These are phyloP conservation scores for Zaprionus inermis DNA, from an alignment of 1,140 invertebrate genomes.

Conservation along the genomic window DNA sequence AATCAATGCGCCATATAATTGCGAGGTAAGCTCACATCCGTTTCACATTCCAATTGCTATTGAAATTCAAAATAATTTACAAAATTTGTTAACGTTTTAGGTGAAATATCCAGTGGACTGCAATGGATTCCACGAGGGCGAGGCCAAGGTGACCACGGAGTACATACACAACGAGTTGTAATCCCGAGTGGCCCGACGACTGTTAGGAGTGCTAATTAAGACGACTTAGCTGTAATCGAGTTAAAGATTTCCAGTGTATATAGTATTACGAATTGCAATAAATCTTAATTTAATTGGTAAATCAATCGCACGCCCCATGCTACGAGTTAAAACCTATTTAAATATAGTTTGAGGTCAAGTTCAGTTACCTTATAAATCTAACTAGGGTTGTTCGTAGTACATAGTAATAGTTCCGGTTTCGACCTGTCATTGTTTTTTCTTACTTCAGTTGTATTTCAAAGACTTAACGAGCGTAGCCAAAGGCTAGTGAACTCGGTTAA, in stretches of 20 bases:
- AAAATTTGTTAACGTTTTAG: conserved; percentile 84
- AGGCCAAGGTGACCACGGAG: conserved; percentile 91
- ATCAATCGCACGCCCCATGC: too few species aligned
- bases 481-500: not conserved
- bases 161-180: conserved; percentile 91
- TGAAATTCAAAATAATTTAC: not conserved
- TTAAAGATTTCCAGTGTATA: conserved; percentile 69
- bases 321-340: too few species aligned
- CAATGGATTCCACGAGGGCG: conserved; percentile 90
- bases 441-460: not conserved
- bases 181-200: conserved; percentile 11
- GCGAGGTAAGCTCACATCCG: conserved; percentile 84
- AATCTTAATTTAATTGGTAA: conserved; percentile 62
- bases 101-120: conserved; percentile 89
- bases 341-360: conserved; percentile 1
- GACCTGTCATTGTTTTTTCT: not conserved
- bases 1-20: conserved; percentile 85
- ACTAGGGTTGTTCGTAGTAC: not conserved
- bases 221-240: conserved; percentile 67
- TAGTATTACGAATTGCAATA: conserved; percentile 79
- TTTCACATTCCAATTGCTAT: conserved; percentile 34
- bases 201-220: conserved; percentile 56
- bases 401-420: not conserved
- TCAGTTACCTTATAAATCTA: not conserved
- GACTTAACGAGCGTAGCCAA: not conserved